Percentiles rank a stretch among this genome's conserved stretches.
Evolutionary conservation across 2,888 invertebrate species (phyloP).

Genomic region (Melitaea athalia): DNA sequence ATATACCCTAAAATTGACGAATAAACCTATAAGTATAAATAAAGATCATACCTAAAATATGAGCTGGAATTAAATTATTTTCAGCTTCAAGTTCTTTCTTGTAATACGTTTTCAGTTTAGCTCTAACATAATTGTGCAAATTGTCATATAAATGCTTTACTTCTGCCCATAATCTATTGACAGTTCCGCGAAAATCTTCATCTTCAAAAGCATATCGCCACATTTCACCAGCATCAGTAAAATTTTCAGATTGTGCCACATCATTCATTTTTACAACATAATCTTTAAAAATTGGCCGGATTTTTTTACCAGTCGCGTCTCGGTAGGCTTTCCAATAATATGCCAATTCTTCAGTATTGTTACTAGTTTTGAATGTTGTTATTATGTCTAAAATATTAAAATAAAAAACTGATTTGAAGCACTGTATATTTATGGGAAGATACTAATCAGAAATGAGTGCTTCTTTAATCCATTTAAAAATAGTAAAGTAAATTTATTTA

Average conservation of each 20-base stretch:
- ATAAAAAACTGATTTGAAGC: neutral
- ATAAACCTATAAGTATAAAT: too few relatives aligned
- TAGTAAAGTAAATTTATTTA: too few relatives aligned
- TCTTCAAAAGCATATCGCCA: conserved; percentile 75
- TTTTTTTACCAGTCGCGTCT: conserved; percentile 83
- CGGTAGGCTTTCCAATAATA: conserved; percentile 86
- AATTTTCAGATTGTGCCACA: conserved; percentile 81
- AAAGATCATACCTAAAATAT: conserved; percentile 81
- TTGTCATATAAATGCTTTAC: conserved; percentile 85
- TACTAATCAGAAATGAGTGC: too few relatives aligned
- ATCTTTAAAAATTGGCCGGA: conserved; percentile 82
- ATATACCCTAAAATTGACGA: too few relatives aligned
- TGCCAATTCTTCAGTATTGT: conserved; percentile 82
- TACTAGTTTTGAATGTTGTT: conserved; percentile 71
- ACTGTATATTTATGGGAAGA: too few relatives aligned
- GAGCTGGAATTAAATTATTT: conserved; percentile 85
- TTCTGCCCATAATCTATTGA: conserved; percentile 80
- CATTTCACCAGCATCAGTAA: conserved; percentile 74
- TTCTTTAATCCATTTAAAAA: too few relatives aligned
- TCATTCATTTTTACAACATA: conserved; percentile 84
- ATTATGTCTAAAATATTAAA: conserved; percentile 61
- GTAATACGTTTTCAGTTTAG: conserved; percentile 78
- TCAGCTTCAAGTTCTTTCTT: conserved; percentile 66
- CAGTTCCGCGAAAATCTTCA: conserved; percentile 64
- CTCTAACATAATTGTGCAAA: conserved; percentile 84